phyloP scores from a whole-genome alignment of 2,888 invertebrate species.

The Amblyjoppa proteus region DNA sequence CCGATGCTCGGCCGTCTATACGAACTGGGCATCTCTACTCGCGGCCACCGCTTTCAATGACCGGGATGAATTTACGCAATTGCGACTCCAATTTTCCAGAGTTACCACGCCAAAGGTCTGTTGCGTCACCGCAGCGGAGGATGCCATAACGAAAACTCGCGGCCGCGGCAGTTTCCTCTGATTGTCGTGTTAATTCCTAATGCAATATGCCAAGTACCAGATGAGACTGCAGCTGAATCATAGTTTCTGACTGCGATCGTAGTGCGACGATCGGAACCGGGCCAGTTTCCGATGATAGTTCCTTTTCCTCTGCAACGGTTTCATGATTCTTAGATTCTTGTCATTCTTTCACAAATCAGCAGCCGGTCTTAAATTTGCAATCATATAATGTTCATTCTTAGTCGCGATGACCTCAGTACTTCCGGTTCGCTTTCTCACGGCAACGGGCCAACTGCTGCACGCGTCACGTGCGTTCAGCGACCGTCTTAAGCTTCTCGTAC shows the following conservation, averaged over 20 bases:
- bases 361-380: too few species aligned
- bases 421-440: too few species aligned
- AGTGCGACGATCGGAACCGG: not conserved
- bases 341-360: too few species aligned
- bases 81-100: constrained; percentile 48
- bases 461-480: too few species aligned
- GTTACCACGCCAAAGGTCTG: not conserved
- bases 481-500: too few species aligned
- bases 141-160: not conserved
- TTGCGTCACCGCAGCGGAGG: not conserved
- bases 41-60: not conserved
- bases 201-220: constrained; percentile 16
- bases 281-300: too few species aligned
- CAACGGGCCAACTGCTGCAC: too few species aligned
- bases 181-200: constrained; percentile 41
- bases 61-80: constrained; percentile 46
- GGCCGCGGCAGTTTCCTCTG: not conserved
- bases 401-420: too few species aligned
- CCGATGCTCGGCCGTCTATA: constrained; percentile 31
- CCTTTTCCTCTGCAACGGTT: too few species aligned
- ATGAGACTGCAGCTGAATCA: not conserved
- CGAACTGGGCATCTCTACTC: constrained; percentile 7
- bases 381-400: too few species aligned
- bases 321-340: too few species aligned
- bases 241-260: not conserved